Evolutionary conservation across 2,113 vertebrate genomes (phyloP).

Genomic region (Pyrgilauda ruficollis): DNA sequence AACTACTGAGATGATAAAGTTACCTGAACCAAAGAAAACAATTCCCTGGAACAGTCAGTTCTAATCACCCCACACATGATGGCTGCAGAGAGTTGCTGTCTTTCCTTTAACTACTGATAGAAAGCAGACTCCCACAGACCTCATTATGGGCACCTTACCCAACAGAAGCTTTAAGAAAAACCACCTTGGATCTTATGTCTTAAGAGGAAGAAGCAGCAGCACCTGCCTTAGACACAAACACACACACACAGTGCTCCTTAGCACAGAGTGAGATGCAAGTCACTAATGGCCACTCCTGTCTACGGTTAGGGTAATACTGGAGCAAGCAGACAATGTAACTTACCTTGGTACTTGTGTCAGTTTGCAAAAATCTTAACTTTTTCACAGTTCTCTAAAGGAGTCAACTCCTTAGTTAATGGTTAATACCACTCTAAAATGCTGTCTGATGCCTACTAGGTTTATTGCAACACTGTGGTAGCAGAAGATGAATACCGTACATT

Average conservation of each 20-base stretch:
- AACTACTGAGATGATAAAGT: neutral
- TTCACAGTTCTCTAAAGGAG: neutral
- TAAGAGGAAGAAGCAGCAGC: neutral
- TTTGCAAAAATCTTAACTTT: neutral
- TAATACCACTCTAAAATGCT: neutral
- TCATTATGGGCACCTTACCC: fast-evolving
- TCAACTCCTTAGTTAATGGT: neutral
- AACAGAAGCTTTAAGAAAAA: neutral
- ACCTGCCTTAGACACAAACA: neutral
- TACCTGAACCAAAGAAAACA: neutral
- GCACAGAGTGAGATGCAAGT: neutral
- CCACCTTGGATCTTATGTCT: neutral
- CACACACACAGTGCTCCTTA: neutral
- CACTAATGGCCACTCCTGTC: neutral
- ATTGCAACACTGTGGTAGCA: neutral
- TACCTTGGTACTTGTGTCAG: neutral
- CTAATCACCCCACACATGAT: neutral
- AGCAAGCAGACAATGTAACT: neutral
- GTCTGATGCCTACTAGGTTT: neutral
- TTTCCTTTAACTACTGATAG: neutral
- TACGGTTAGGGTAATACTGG: neutral
- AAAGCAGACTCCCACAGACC: neutral
- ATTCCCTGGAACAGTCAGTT: neutral
- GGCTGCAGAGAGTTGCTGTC: neutral
- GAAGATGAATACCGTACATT: neutral